These are phyloP conservation scores for Acronicta alni DNA, from an alignment of 2,888 invertebrate genomes.

Conservation along the genomic window DNA sequence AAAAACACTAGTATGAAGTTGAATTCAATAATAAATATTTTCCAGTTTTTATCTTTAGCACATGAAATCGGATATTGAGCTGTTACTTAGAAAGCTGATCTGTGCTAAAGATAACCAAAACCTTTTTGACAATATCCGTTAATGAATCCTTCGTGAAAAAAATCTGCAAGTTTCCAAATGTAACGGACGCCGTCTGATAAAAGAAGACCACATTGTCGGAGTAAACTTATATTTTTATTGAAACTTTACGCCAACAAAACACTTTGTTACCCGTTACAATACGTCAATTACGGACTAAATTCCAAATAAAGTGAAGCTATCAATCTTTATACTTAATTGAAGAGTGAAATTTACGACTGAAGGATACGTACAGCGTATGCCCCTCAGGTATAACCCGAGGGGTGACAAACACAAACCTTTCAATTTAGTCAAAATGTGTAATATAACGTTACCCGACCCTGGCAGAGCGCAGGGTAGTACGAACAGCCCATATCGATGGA, in stretches of 20 bases:
- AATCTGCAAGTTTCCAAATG: not conserved
- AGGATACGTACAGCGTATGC: not conserved
- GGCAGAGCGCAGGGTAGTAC: too few species aligned
- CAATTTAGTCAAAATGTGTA: not conserved
- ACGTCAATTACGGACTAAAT: constrained; percentile 1
- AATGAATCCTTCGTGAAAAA: constrained; percentile 9
- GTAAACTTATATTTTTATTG: constrained; percentile 1
- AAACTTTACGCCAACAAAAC: constrained; percentile 2
- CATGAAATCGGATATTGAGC: not conserved
- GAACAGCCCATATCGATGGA: not conserved
- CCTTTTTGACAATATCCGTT: not conserved
- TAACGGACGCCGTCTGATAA: constrained; percentile 3
- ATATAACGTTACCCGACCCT: too few species aligned
- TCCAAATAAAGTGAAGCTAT: not conserved
- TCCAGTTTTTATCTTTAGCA: constrained; percentile 7
- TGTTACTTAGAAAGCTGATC: not conserved
- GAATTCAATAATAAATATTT: constrained; percentile 7
- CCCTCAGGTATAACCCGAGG: not conserved
- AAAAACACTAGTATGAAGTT: constrained; percentile 4
- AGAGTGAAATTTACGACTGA: not conserved
- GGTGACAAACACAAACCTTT: not conserved
- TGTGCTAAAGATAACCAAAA: constrained; percentile 6
- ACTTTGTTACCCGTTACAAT: constrained; percentile 6
- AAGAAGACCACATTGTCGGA: constrained; percentile 3
- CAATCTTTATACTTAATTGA: constrained; percentile 2